Conservation (phyloP, 2,888 invertebrate species). For the Tachina fera region DNA sequence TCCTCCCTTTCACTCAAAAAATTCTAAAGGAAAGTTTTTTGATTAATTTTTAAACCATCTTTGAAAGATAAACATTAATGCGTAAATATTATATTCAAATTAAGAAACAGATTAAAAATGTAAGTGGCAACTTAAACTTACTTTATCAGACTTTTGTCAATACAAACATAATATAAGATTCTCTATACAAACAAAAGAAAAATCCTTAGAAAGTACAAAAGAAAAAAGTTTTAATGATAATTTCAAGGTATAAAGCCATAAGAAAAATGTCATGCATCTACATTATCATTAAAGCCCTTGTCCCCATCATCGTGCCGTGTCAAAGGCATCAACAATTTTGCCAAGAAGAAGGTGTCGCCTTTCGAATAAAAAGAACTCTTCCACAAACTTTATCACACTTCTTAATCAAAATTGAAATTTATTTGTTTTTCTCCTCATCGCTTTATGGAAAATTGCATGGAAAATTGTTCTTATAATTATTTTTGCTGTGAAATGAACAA, state of each 20-base stretch:
- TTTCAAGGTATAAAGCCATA: constrained; percentile 53
- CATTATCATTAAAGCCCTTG: constrained; percentile 30
- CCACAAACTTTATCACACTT: constrained; percentile 54
- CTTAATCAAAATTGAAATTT: constrained; percentile 68
- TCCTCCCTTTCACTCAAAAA: not conserved
- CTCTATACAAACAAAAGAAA: constrained; percentile 3
- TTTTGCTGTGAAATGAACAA: constrained; percentile 67
- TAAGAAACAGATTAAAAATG: constrained; percentile 50
- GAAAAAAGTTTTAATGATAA: constrained; percentile 46
- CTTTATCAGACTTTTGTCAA: constrained; percentile 53
- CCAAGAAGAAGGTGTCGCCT: constrained; percentile 37
- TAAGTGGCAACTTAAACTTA: constrained; percentile 34
- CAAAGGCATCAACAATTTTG: constrained; percentile 33
- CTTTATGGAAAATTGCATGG: constrained; percentile 68
- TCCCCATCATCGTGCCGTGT: constrained; percentile 24
- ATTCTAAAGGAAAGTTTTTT: constrained; percentile 2
- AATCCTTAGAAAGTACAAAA: not conserved
- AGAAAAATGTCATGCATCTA: constrained; percentile 43
- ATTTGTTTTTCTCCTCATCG: constrained; percentile 62
- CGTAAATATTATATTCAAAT: constrained; percentile 53
- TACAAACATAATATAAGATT: constrained; percentile 9
- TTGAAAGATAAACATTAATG: constrained; percentile 49
- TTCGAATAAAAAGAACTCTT: constrained; percentile 18
- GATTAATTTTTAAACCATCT: constrained; percentile 51
- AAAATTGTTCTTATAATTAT: constrained; percentile 64